These are phyloP conservation scores for Trematocara stigmaticum DNA, from an alignment of 2,113 vertebrate species.

Conservation along the genomic window DNA sequence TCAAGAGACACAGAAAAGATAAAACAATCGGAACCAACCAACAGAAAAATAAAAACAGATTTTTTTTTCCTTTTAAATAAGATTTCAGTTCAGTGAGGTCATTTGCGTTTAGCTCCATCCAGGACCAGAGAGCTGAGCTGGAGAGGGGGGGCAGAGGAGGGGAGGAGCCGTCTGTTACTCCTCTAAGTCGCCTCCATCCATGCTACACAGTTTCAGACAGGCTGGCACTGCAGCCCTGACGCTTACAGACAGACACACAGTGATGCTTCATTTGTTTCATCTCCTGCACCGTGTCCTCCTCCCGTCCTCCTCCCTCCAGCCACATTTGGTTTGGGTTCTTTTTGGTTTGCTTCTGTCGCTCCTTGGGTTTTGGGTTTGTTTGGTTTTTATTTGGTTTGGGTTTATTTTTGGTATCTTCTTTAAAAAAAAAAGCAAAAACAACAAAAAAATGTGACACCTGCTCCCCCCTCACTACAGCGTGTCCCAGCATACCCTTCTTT, in stretches of 20 bases:
- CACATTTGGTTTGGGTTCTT: conserved; percentile 79
- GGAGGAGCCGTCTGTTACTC: conserved; percentile 38
- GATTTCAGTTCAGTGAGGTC: conserved; percentile 79
- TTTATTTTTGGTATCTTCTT: conserved; percentile 73
- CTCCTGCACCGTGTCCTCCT: conserved; percentile 37
- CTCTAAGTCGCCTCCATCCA: conserved; percentile 18
- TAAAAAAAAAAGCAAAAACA: conserved; percentile 3
- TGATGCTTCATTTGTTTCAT: not conserved
- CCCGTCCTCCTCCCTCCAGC: conserved; percentile 69
- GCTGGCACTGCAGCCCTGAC: conserved; percentile 30
- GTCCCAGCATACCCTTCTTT: conserved; percentile 29
- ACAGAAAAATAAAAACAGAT: conserved; percentile 69
- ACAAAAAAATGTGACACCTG: conserved; percentile 9
- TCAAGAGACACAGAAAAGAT: conserved; percentile 72
- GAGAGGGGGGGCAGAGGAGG: conserved; percentile 56
- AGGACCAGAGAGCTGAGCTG: conserved; percentile 72
- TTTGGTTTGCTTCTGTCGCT: conserved; percentile 81
- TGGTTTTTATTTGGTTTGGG: conserved; percentile 56
- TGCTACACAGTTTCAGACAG: conserved; percentile 65
- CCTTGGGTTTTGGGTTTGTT: conserved; percentile 54
- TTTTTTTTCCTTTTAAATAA: conserved; percentile 43
- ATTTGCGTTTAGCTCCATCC: conserved; percentile 76
- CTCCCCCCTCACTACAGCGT: conserved; percentile 35
- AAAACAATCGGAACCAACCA: conserved; percentile 64
- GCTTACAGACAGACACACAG: conserved; percentile 34